Evolutionary conservation across 2,888 invertebrate species (phyloP), one percentile per base, ranked within the genome.

Genomic region (Standfussiana lucernea): DNA sequence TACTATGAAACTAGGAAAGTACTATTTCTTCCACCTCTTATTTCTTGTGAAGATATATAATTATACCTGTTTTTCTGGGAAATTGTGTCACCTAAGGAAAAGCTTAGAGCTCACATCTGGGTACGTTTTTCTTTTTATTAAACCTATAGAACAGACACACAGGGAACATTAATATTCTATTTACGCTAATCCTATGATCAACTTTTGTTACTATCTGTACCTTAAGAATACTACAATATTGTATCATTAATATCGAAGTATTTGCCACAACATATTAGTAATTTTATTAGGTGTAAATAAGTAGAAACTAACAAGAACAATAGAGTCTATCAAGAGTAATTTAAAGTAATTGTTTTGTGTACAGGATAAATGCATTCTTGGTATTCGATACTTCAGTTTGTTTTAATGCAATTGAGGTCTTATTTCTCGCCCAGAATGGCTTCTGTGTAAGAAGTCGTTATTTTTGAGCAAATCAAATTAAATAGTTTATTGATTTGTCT

Each of bases 311-410:
- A 70, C 10, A 28, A 74, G n/a, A 47, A 15, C 18, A 74, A 56
- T 37, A 56, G 2, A 65, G 40, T 45, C 13, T 45, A 15, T 47
- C 37, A 40, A 32, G 4, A 35, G 24, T 42, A 28, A 72, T 45
- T 37, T 64, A 28, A 53, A 74, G n/a, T 24, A 37, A 56, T 76
- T 32, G 28, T 35, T 18, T 53, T 42, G 28, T 73, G 13, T 28
- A 45, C 13, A 35, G 18, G 6, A 64, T 28, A 73, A 45, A 37
- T 72, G 47, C 47, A 42, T 61, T 62, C 10, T 37, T 37, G 72
- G 10, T 32, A 40, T n/a, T 21, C 11, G 47, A 62, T 72, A 40
- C n/a, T 61, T 37, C 0, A 24, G 11, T 28, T 45, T 64, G 2
- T 15, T 18, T 7, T 5, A 42, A 32, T 47, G 18, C 15, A n/a